Conservation (phyloP, 92 coral and sea anemone species). For the Chrysogorgia sp. region DNA sequence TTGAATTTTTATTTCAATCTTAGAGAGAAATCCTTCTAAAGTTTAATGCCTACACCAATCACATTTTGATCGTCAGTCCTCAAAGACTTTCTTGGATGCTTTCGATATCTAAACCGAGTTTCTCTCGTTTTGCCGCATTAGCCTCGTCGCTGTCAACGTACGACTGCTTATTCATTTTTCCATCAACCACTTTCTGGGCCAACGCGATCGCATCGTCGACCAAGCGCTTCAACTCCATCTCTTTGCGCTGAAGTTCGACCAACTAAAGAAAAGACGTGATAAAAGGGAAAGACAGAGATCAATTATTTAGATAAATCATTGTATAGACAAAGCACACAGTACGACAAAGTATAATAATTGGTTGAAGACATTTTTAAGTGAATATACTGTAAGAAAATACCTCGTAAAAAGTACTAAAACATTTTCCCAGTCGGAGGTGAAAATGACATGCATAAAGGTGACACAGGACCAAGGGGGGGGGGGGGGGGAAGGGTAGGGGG, state of each 20-base stretch:
- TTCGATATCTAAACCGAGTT: constrained; percentile 85
- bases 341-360: background rate
- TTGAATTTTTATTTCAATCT: background rate
- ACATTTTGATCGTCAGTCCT: background rate
- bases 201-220: constrained; percentile 84
- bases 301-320: background rate
- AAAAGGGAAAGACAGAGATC: background rate
- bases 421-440: too few relatives aligned
- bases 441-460: background rate
- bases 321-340: too few relatives aligned
- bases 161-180: constrained; percentile 84
- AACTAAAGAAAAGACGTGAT: constrained; percentile 55
- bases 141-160: constrained; percentile 80
- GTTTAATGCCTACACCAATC: background rate
- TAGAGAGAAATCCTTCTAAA: background rate
- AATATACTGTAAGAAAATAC: too few relatives aligned
- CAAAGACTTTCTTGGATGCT: constrained; percentile 54
- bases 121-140: constrained; percentile 84
- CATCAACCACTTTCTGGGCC: constrained; percentile 94
- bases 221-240: constrained; percentile 81
- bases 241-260: constrained; percentile 91
- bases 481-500: too few relatives aligned
- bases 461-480: too few relatives aligned
- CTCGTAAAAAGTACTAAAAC: too few relatives aligned
- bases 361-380: background rate